These are phyloP conservation scores for Chaetoderma sp. DNA, from an alignment of 2,888 invertebrate species.

Conservation along the genomic window DNA sequence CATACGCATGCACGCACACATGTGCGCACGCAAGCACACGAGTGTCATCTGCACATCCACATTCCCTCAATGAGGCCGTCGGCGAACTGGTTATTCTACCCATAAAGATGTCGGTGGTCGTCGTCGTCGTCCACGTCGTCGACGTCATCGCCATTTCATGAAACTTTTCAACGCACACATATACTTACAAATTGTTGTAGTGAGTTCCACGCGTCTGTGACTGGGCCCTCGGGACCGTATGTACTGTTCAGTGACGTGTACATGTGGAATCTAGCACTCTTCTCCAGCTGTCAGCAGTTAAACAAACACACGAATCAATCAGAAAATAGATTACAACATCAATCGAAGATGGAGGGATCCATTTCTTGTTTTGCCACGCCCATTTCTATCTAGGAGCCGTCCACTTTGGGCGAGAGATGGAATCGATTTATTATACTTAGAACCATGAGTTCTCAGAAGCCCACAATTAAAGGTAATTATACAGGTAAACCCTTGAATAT, in stretches of 20 bases:
- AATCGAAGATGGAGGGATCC: too few species aligned
- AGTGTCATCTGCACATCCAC: too few species aligned
- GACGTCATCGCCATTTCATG: conserved; percentile 13
- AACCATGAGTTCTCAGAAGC: too few species aligned
- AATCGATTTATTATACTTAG: too few species aligned
- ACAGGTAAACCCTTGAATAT: too few species aligned
- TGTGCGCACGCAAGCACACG: too few species aligned
- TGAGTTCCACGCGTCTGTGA: conserved; percentile 83
- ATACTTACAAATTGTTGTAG: conserved; percentile 86
- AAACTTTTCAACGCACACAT: neutral
- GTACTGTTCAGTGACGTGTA: conserved; percentile 74
- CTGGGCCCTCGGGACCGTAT: conserved; percentile 73
- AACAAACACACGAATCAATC: neutral
- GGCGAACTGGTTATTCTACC: conserved; percentile 17
- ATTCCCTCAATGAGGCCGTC: neutral
- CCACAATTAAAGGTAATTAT: too few species aligned
- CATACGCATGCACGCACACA: too few species aligned
- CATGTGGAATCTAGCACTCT: conserved; percentile 76
- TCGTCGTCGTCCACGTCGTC: conserved; percentile 16
- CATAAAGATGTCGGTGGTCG: conserved; percentile 23
- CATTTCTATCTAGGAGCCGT: too few species aligned
- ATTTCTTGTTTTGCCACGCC: too few species aligned
- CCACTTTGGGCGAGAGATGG: too few species aligned
- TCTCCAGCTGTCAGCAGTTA: conserved; percentile 51
- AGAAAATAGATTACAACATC: too few species aligned